Evolutionary conservation across 2,113 vertebrate genomes (phyloP), one percentile per base, ranked within the genome.

Genomic region (Periophthalmus modestus): DNA sequence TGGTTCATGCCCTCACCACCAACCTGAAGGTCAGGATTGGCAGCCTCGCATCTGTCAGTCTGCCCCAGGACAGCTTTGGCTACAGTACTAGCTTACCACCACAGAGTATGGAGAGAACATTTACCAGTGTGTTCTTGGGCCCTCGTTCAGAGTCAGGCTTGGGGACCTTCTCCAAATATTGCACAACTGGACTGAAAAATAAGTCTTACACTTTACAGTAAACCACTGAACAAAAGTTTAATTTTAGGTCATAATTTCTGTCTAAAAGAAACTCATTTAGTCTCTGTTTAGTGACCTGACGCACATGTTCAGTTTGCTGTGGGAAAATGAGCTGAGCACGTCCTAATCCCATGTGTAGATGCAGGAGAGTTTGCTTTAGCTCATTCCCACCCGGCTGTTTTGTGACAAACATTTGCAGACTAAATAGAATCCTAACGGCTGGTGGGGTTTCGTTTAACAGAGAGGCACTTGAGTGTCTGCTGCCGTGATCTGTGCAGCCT

Each of bases 331-430:
- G 81, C 72, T 68, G 55, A 80, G 83, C 36, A 79, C 80, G 82
- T 77, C 76, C 81, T 89, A 89, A 89, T 89, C 82, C 84, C 2
- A 2, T 77, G 71, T 75, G 70, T 78, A 90, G 91, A 93, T 90
- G 86, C 89, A 80, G 65, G 85, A 85, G 71, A 77, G 85, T 85
- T 88, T 83, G 80, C 81, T 72, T 85, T 82, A 58, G 78, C 71
- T 15, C 59, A 88, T 92, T 92, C 91, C 90, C 92, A 91, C 88
- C 86, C 85, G 36, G 62, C 78, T 69, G 88, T 84, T 89, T 88
- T 88, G 86, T 88, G 69, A 73, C 55, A 52, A 72, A 63, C 85
- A 87, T 90, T 91, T 89, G 87, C 87, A 66, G 75, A 80, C 73
- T 88, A 87, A 91, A 91, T 87, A 79, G 80, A 91, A 90, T 91